phyloP scores from a whole-genome alignment of 1,140 invertebrate species.

The Aphelinus certus region DNA sequence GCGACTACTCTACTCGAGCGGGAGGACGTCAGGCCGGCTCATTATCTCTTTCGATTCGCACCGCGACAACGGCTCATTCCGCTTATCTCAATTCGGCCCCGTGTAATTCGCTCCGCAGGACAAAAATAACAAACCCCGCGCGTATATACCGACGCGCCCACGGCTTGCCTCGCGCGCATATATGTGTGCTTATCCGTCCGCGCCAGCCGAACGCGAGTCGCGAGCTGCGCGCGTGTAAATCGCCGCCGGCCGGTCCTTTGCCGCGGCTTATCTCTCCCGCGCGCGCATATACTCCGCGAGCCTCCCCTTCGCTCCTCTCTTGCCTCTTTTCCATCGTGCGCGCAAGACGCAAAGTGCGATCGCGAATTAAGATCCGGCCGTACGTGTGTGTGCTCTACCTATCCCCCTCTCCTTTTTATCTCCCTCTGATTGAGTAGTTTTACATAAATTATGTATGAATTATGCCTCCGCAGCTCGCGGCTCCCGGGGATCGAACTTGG shows the following conservation, averaged over 20 bases:
- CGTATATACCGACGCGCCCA: too few relatives aligned
- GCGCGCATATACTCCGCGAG: not conserved
- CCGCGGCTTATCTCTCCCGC: not conserved
- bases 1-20: not conserved
- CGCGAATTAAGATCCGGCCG: constrained; percentile 11
- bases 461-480: not conserved
- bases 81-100: constrained; percentile 54
- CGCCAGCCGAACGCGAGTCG: too few relatives aligned
- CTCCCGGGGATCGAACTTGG: not conserved
- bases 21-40: constrained; percentile 13
- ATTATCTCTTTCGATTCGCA: constrained; percentile 53
- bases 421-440: constrained; percentile 13
- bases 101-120: too few relatives aligned
- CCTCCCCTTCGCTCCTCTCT: not conserved
- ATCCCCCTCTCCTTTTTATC: too few relatives aligned
- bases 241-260: too few relatives aligned
- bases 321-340: too few relatives aligned
- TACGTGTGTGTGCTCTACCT: not conserved
- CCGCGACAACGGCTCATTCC: constrained; percentile 51
- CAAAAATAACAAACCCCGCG: too few relatives aligned
- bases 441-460: constrained; percentile 22
- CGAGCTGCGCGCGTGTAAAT: too few relatives aligned
- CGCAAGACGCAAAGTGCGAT: constrained; percentile 15
- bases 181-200: too few relatives aligned
- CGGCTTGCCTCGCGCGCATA: too few relatives aligned